Percentiles rank a stretch among this genome's conserved stretches.
Conservation (phyloP, 2,113 vertebrate species). For the Limnothrissa miodon region DNA sequence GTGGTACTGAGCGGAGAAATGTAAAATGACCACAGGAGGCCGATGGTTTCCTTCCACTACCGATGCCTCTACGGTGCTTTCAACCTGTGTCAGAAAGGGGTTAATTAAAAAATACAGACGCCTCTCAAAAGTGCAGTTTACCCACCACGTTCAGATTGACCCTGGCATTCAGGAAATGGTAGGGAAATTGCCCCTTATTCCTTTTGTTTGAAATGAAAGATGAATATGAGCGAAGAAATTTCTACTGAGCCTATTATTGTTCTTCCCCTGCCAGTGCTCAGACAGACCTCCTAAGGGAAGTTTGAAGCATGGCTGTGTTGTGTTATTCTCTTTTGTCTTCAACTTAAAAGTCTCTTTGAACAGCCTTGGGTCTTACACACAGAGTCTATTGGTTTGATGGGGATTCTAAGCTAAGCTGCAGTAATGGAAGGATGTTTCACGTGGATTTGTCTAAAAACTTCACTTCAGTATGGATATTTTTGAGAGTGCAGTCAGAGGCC, state of each 20-base stretch:
- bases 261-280: not conserved
- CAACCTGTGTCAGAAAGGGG: not conserved
- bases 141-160: not conserved
- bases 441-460: not conserved
- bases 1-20: not conserved
- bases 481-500: not conserved
- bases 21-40: not conserved
- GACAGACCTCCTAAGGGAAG: not conserved
- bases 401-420: no score
- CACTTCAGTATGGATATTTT: not conserved
- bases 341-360: not conserved
- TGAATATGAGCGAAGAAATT: not conserved
- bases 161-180: slow-evolving; percentile 8
- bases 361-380: not conserved
- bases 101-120: not conserved
- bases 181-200: not conserved
- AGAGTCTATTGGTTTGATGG: no score
- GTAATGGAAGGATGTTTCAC: not conserved
- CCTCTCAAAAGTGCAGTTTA: not conserved
- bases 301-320: not conserved
- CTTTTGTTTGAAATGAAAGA: not conserved
- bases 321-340: not conserved
- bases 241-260: not conserved
- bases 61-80: not conserved
- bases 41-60: not conserved